Percentiles rank a stretch among this genome's conserved stretches.
These are phyloP conservation scores for Gonatopus flavifemur DNA, from an alignment of 1,140 invertebrate species.

Conservation along the genomic window DNA sequence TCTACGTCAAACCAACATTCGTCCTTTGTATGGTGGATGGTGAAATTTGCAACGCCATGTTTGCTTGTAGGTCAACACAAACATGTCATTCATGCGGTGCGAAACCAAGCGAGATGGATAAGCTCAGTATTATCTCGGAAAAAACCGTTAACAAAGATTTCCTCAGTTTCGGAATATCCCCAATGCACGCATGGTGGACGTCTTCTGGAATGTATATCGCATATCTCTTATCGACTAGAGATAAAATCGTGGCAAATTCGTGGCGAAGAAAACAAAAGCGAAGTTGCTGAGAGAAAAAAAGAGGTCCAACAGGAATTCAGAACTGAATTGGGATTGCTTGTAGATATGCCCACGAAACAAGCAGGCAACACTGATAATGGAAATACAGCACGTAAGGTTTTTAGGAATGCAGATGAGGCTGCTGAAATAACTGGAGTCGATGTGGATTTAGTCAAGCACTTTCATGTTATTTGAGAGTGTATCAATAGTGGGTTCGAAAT, in stretches of 20 bases:
- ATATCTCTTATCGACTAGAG: slow-evolving; percentile 35
- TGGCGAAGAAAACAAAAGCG: not conserved
- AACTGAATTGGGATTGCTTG: not conserved
- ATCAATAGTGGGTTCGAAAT: too few relatives aligned
- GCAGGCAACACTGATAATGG: slow-evolving; percentile 1
- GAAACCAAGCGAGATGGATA: slow-evolving; percentile 27
- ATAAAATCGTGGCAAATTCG: slow-evolving; percentile 32
- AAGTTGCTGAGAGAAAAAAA: not conserved
- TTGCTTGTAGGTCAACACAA: too few relatives aligned
- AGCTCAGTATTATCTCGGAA: slow-evolving; percentile 35
- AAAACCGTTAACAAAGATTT: too few relatives aligned
- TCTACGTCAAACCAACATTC: too few relatives aligned
- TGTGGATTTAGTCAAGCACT: not conserved
- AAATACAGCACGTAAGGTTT: slow-evolving; percentile 5
- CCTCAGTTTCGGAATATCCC: slow-evolving; percentile 45
- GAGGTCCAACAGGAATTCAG: too few relatives aligned
- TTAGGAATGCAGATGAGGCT: not conserved
- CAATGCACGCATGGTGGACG: slow-evolving; percentile 45
- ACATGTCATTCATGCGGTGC: too few relatives aligned
- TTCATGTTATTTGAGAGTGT: not conserved
- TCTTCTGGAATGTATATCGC: slow-evolving; percentile 39
- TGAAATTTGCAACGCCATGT: too few relatives aligned
- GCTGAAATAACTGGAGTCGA: slow-evolving; percentile 1
- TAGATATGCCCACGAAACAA: not conserved
- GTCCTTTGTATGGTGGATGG: too few relatives aligned